Evolutionary conservation across 2,888 invertebrate genomes (phyloP), one percentile per base, ranked within the genome.

Genomic region (Hydropsyche betteni): DNA sequence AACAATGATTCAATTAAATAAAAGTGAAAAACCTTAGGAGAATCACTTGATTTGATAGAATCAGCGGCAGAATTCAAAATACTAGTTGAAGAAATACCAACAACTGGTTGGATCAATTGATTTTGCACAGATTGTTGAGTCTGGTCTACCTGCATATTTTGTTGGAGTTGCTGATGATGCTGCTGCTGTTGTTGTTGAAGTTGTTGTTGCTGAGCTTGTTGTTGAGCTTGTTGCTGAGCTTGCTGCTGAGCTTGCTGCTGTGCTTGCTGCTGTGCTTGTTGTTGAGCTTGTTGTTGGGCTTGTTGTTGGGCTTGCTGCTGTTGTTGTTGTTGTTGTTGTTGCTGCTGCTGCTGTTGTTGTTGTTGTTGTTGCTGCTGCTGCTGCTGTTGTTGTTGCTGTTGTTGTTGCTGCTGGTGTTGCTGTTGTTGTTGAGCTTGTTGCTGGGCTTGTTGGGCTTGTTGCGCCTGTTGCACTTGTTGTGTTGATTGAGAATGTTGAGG

Each of bases 111-210:
- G 34, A 64, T 34, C 36, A 64, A 64, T 16, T 55, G 55, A n/a
- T 55, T 55, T 70, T 74, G 69, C 7, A 58, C 69, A 75, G 79
- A 24, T 78, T 70, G 74, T n/a, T 77, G 77, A 16, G 72, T 71
- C 69, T 77, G 77, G 8, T 76, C 76, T 53, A 78, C 76, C 34
- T 79, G 80, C 34, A 78, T 78, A 68, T 51, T 78, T 7, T 61
- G 71, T 33, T 80, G 81, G 51, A 75, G 82, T 71, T 86, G 84
- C 80, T 86, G 85, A 75, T 87, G 87, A n/a, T 85, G 83, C 72
- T 87, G 86, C 44, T 84, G 85, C 79, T 87, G 86, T 75, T 86
- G 85, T 76, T 86, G 89, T 74, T 86, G 85, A 75, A 88, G 87
- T 61, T 88, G 87, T 61, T 68, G 73, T 58, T 50, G 78, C 77